Conservation (phyloP, 2,797 vertebrate species). For the Notamacropus eugenii region DNA sequence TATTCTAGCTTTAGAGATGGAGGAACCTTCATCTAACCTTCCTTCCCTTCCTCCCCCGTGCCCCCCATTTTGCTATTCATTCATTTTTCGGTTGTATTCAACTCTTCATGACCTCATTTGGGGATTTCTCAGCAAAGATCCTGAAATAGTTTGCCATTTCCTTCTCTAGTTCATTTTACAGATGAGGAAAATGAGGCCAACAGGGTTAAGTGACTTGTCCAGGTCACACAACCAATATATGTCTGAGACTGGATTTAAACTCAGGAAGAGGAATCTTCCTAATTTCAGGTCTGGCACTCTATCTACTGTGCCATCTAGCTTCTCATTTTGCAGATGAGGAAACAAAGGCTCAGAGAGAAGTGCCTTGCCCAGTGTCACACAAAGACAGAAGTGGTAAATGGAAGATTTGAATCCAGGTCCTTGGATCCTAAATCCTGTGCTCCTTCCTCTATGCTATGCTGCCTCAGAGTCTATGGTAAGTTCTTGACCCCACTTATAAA, state of each 20-base stretch:
- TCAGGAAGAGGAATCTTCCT: neutral
- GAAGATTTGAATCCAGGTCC: neutral
- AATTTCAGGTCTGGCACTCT: neutral
- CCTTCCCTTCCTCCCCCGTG: neutral
- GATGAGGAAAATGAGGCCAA: neutral
- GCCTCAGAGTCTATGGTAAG: conserved; percentile 72
- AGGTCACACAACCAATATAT: neutral
- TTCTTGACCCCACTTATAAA: conserved; percentile 77
- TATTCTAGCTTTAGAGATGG: neutral
- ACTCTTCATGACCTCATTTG: neutral
- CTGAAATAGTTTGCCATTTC: neutral
- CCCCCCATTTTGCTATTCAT: neutral
- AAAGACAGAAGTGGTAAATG: neutral
- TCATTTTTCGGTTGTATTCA: neutral
- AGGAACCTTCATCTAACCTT: neutral
- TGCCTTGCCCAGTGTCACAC: neutral
- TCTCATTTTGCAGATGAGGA: neutral
- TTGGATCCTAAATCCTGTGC: neutral
- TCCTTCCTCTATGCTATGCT: neutral
- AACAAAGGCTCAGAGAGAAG: neutral
- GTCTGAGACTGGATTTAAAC: neutral
- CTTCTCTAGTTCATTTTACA: neutral
- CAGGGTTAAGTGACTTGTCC: neutral
- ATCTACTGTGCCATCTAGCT: neutral
- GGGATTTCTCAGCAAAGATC: neutral